Conservation (phyloP, 1,140 invertebrate genomes). For the Micrasema minimum region DNA sequence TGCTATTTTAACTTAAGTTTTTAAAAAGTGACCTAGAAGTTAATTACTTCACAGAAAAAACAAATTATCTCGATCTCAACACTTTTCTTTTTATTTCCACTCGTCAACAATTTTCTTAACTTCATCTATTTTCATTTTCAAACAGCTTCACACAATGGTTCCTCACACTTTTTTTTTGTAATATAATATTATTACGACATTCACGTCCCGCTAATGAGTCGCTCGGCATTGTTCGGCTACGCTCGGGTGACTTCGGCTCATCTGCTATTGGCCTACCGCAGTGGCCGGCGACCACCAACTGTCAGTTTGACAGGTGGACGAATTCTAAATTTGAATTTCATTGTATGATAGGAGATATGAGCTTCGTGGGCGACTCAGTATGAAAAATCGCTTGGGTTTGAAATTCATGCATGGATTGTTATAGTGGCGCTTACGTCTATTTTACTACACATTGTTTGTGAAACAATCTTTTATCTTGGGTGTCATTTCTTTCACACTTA, state of each 20-base stretch:
- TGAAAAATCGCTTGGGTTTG: conserved; percentile 18
- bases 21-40: too few species aligned
- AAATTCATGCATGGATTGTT: conserved; percentile 8
- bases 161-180: conserved; percentile 23
- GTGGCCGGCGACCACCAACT: conserved; percentile 17
- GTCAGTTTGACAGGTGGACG: conserved; percentile 22
- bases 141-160: neutral
- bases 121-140: too few species aligned
- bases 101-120: too few species aligned
- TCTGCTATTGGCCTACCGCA: conserved; percentile 8
- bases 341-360: conserved; percentile 14
- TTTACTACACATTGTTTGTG: too few species aligned
- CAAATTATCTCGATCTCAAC: too few species aligned
- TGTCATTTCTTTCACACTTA: too few species aligned
- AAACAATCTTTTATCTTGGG: too few species aligned
- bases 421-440: conserved; percentile 22
- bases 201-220: conserved; percentile 15
- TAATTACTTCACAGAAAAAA: too few species aligned
- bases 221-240: conserved; percentile 1
- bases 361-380: conserved; percentile 16
- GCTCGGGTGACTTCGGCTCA: conserved; percentile 4
- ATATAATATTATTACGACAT: conserved; percentile 37
- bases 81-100: neutral
- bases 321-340: conserved; percentile 21
- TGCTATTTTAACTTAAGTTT: too few species aligned